Conservation (phyloP, 2,113 vertebrate genomes). For the Passer domesticus region DNA sequence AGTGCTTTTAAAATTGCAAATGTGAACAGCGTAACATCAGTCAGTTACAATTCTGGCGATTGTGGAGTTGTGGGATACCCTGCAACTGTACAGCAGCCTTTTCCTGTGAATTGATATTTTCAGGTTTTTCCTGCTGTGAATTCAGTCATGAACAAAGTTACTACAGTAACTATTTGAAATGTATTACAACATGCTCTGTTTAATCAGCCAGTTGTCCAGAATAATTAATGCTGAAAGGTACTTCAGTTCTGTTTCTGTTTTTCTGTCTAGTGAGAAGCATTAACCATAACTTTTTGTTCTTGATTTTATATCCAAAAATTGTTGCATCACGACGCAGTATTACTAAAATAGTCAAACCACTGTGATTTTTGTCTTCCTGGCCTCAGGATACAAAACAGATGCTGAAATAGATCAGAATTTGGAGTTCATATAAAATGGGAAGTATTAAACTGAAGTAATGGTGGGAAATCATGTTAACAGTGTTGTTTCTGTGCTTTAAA, state of each 20-base stretch:
- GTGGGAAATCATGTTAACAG: not conserved
- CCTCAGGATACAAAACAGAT: not conserved
- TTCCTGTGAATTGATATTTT: not conserved
- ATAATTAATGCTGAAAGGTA: not conserved
- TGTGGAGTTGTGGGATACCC: not conserved
- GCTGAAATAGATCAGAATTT: not conserved
- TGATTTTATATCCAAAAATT: not conserved
- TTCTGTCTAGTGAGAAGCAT: not conserved
- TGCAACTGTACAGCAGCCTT: not conserved
- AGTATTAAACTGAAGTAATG: not conserved
- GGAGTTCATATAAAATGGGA: not conserved
- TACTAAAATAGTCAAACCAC: not conserved
- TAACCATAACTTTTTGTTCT: not conserved
- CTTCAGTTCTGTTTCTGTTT: not conserved
- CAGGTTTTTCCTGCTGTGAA: not conserved
- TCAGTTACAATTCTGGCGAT: not conserved
- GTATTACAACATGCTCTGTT: not conserved
- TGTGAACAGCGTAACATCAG: not conserved
- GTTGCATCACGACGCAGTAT: not conserved
- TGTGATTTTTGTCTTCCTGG: not conserved
- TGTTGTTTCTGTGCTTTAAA: not conserved
- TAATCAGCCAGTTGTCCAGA: not conserved
- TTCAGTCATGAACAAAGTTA: not conserved
- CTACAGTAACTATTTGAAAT: constrained; percentile 16
- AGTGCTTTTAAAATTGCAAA: not conserved